Evolutionary conservation across 2,797 vertebrate genomes (phyloP).

Genomic region (Artibeus lituratus): DNA sequence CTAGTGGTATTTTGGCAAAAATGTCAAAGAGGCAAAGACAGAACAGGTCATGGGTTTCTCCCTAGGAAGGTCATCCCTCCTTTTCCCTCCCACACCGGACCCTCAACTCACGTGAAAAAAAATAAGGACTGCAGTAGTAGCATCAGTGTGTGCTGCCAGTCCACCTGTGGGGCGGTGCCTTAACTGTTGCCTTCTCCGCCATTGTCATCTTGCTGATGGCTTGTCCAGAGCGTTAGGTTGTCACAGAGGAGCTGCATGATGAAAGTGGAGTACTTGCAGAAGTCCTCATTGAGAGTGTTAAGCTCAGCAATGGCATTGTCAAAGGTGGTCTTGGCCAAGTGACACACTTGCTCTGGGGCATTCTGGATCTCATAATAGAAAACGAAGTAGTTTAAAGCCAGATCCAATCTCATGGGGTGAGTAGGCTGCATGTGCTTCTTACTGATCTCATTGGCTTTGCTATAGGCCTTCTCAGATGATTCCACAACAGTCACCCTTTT

Average conservation of each 20-base stretch:
- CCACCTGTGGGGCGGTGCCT: conserved; percentile 68
- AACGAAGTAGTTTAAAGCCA: conserved; percentile 99
- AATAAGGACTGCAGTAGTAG: conserved; percentile 94
- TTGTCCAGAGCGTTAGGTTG: conserved; percentile 99
- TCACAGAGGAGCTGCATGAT: conserved; percentile 99
- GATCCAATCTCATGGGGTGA: conserved; percentile 95
- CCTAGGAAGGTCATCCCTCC: conserved; percentile 88
- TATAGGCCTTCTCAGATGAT: conserved; percentile 97
- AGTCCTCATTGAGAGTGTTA: conserved; percentile 99
- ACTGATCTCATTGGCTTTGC: conserved; percentile 98
- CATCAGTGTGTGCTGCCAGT: conserved; percentile 85
- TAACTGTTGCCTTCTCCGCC: conserved; percentile 98
- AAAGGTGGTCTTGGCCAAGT: conserved; percentile 99
- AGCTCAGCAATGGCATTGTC: conserved; percentile 98
- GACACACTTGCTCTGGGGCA: conserved; percentile 97
- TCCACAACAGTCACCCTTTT: conserved; percentile 94
- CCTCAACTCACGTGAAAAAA: conserved; percentile 91
- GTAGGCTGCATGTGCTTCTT: conserved; percentile 99
- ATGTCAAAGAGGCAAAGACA: conserved; percentile 95
- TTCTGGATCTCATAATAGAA: conserved; percentile 99
- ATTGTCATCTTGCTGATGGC: conserved; percentile 99
- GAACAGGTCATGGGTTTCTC: conserved; percentile 86
- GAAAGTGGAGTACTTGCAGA: conserved; percentile 99
- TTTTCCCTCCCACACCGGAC: conserved; percentile 84
- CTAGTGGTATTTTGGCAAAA: conserved; percentile 95